Conservation (phyloP, 2,797 vertebrate genomes). For the Scleropages formosus region DNA sequence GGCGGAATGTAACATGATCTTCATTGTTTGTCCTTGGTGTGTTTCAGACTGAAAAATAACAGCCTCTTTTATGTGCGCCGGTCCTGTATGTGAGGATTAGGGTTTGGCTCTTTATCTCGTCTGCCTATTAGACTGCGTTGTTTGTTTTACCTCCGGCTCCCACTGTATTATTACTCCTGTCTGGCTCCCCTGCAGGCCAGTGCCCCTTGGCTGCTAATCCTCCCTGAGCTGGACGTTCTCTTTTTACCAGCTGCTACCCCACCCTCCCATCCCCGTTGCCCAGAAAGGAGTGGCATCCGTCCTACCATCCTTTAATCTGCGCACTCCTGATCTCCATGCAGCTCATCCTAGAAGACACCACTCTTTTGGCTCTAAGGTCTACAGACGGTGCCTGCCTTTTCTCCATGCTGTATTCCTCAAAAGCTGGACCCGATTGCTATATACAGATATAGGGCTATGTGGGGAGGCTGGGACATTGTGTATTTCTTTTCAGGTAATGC, state of each 20-base stretch:
- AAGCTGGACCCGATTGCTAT: no score
- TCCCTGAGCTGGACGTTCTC: background rate
- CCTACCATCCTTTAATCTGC: background rate
- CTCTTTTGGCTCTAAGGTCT: background rate
- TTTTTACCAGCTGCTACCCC: background rate
- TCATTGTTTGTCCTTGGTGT: no score
- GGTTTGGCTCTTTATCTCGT: background rate
- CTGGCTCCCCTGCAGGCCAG: background rate
- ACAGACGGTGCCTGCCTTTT: no score
- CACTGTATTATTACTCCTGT: background rate
- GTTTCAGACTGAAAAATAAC: no score
- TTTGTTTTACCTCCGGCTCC: background rate
- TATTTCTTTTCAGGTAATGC: no score
- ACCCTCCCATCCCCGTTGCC: background rate
- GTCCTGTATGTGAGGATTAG: background rate
- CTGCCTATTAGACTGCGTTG: background rate
- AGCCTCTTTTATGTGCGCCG: background rate
- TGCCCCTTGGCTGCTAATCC: conserved; percentile 8
- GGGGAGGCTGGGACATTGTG: no score
- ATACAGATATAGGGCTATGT: no score
- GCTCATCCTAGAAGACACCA: background rate
- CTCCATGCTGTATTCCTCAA: no score
- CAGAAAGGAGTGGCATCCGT: no score
- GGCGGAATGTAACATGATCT: background rate
- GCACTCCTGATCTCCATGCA: background rate